Base-by-base conservation (phyloP, 2,888 invertebrate species). In the Celastrina argiolus region DNA sequence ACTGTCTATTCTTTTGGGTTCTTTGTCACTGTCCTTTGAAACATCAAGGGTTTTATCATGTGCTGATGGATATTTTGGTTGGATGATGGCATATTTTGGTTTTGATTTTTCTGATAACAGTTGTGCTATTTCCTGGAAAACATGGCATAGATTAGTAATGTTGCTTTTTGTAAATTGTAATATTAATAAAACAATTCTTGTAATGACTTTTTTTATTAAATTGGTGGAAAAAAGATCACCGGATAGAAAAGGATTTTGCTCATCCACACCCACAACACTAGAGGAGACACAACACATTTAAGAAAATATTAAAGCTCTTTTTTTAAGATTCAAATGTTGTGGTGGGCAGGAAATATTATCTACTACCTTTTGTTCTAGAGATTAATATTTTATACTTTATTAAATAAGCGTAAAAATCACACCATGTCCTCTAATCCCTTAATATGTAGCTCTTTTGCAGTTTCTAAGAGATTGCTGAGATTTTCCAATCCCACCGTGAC, bases 361-460 rank as follows among this genome's bases (percentile, higher is more conserved):
- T n/a, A n/a, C n/a, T n/a, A n/a, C n/a, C n/a, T n/a, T n/a, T n/a
- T n/a, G n/a, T n/a, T n/a, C n/a, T n/a, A n/a, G n/a, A n/a, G n/a
- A n/a, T n/a, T n/a, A n/a, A n/a, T n/a, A n/a, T n/a, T 34, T 34
- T 56, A 12, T 28, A 16, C 5, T 28, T 7, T 36, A 10, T 36
- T 1, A 36, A 36, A 36, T 36, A 36, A 36, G 10, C 4, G 10
- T 3, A 45, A 45, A 45, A 18, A 67, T 26, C 70, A 72, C 75
- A 89, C 89, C 85, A 88, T 82, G 68, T 86, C 83, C 63, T 80
- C 81, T 5, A 91, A 76, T 8, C 91, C 91, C 71, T 78, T 85
- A 18, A 92, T 88, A 45, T 87, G 88, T 4, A 91, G 73, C 42
- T 84, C 81, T 74, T 81, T 84, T 1, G 86, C 87, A 2, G 89